Base-by-base conservation (phyloP, 1,140 invertebrate genomes). In the Drosophila micromelanica region DNA sequence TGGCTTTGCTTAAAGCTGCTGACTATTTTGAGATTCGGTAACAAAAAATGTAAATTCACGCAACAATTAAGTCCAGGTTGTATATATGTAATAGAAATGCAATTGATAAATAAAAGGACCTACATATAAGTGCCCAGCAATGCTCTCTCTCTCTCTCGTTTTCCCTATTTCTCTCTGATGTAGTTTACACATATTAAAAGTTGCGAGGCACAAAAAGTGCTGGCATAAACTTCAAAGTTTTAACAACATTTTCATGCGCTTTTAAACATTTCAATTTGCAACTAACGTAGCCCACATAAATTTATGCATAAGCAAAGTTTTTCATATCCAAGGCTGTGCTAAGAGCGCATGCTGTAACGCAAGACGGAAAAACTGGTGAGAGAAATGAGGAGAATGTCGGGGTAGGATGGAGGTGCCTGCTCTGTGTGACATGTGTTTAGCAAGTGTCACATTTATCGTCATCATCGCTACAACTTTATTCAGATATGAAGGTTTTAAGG, bases 231-330 rank as follows among this genome's bases (percentile, higher is more conserved):
- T 86, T 80, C 48, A 86, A 86, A 86, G 74, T 86, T 86, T 68
- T 82, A 87, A 82, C 74, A 87, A 89, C 78, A 86, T 86, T 86
- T 86, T 86, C 60, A 86, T 86, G 82, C 84, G 71, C 82, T 86
- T 87, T 86, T 86, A 87, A 86, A 81, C 82, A 86, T 86, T 86
- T 82, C 78, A 82, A 75, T 82, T 87, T 82, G 45, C 55, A 52
- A 46, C 49, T 43, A 46, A 46, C 54, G 49, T 17, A 49, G 56
- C 46, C 52, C 46, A 69, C 42, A 46, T 73, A 87, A 86, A 86
- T 86, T 78, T 86, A 87, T 86, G 78, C 82, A 89, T 89, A 82
- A 78, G 82, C 51, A 78, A 86, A 86, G 78, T 86, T 86, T 87
- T 76, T 63, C 52, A 64, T 68, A 80, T 59, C 60, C 60, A 62